Evolutionary conservation across 2,113 vertebrate species (phyloP), one percentile per base, ranked within the genome.

Genomic region (Trematomus loennbergii): DNA sequence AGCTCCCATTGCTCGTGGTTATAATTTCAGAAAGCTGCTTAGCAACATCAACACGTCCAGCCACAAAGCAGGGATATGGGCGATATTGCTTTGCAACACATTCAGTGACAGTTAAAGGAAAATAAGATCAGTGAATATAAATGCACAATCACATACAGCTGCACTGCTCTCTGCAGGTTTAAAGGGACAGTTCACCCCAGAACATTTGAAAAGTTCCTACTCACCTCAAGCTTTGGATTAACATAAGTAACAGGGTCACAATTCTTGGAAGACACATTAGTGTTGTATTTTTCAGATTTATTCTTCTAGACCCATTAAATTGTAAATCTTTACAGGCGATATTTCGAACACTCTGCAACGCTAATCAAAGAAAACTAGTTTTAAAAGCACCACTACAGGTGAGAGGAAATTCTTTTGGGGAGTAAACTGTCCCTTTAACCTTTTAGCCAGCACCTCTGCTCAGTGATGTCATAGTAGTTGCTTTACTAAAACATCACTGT

Each of bases 21-120:
- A 86, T 68, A 84, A 15, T 72, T 61, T 89, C 68, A 78, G 52
- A 73, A 84, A 91, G 84, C 83, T 58, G 77, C 87, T 81, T 43
- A 71, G 87, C 85, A 86, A 90, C 68, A 69, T 70, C 80, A 76
- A 80, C 55, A 72, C 75, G 20, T 86, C 46, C 43, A 65, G 79
- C 78, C 79, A 78, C 64, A 52, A 63, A 89, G 85, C 87, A 63
- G 64, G 52, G 40, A 36, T 60, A 62, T 72, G 79, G 74, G 43
- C 25, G 55, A 73, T 78, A 80, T 77, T 74, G 84, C 88, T 87
- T 58, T 2, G 81, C 33, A 70, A 85, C 68, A 88, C 87, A 84
- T 88, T 84, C 86, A 84, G 82, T 79, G 65, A 78, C 75, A 77
- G 54, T 22, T 20, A 70, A 29, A 81, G 49, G 17, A 67, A 84